Conservation (phyloP, 2,888 invertebrate genomes). For the Lamproptera curius region DNA sequence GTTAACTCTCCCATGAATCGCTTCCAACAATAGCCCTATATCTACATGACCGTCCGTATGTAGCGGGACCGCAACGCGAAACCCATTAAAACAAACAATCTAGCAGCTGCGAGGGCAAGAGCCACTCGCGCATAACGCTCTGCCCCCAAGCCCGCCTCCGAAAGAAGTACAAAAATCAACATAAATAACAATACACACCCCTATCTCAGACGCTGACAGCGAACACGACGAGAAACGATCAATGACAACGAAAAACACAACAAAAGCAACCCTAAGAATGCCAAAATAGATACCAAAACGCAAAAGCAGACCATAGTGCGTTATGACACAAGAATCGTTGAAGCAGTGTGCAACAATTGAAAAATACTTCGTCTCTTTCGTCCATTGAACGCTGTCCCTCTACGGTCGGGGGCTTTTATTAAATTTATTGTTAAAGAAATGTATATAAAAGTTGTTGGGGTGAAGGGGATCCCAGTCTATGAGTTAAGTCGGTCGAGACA, state of each 20-base stretch:
- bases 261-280: slow-evolving; percentile 28
- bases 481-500: slow-evolving; percentile 48
- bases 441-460: slow-evolving; percentile 75
- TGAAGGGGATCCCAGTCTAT: slow-evolving; percentile 66
- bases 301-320: slow-evolving; percentile 5
- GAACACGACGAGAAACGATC: slow-evolving; percentile 31
- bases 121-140: slow-evolving; percentile 63
- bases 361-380: slow-evolving; percentile 76
- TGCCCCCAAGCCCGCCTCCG: slow-evolving; percentile 67
- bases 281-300: slow-evolving; percentile 31
- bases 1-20: slow-evolving; percentile 55
- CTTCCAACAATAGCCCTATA: slow-evolving; percentile 35
- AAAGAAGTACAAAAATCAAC: slow-evolving; percentile 72
- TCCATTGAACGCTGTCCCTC: slow-evolving; percentile 70
- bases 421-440: slow-evolving; percentile 76
- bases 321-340: slow-evolving; percentile 35
- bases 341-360: slow-evolving; percentile 72
- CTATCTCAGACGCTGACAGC: slow-evolving; percentile 68
- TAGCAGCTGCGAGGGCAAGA: slow-evolving; percentile 61
- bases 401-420: slow-evolving; percentile 67
- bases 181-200: slow-evolving; percentile 78
- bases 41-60: slow-evolving; percentile 44
- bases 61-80: slow-evolving; percentile 55
- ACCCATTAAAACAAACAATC: slow-evolving; percentile 71
- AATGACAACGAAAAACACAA: slow-evolving; percentile 23